phyloP scores from a whole-genome alignment of 2,797 vertebrate genomes.

The Numenius phaeopus region DNA sequence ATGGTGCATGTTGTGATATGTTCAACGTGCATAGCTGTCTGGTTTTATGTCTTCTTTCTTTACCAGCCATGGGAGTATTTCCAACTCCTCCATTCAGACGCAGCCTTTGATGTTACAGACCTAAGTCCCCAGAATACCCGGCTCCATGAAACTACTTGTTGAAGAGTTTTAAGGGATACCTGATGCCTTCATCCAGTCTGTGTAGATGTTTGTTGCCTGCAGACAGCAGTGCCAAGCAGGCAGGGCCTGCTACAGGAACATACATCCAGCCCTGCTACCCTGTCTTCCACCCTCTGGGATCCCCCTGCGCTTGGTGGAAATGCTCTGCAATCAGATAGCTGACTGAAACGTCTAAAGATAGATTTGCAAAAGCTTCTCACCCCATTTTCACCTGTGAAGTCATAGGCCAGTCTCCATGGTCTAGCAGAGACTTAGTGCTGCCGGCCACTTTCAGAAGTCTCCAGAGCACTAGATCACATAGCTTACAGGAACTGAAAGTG shows the following conservation, averaged over 20 bases:
- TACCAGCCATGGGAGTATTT: neutral
- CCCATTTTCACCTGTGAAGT: neutral
- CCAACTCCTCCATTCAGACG: neutral
- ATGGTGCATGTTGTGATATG: neutral
- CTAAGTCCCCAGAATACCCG: neutral
- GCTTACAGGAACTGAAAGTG: neutral
- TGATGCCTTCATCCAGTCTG: neutral
- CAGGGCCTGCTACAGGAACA: neutral
- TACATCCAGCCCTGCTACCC: neutral
- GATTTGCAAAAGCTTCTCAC: neutral
- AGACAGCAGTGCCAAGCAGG: neutral
- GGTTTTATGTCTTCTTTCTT: neutral
- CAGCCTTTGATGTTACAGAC: neutral
- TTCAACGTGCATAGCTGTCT: neutral
- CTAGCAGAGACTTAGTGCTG: neutral
- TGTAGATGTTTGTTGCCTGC: neutral
- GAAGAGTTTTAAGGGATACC: neutral
- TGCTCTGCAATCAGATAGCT: neutral
- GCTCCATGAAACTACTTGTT: neutral
- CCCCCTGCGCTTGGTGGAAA: neutral
- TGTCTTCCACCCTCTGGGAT: neutral
- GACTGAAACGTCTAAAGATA: neutral
- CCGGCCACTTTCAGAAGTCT: neutral
- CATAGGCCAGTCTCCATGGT: fast-evolving
- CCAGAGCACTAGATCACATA: neutral